Conservation (phyloP, 1,140 invertebrate species). For the Colletes gigas region DNA sequence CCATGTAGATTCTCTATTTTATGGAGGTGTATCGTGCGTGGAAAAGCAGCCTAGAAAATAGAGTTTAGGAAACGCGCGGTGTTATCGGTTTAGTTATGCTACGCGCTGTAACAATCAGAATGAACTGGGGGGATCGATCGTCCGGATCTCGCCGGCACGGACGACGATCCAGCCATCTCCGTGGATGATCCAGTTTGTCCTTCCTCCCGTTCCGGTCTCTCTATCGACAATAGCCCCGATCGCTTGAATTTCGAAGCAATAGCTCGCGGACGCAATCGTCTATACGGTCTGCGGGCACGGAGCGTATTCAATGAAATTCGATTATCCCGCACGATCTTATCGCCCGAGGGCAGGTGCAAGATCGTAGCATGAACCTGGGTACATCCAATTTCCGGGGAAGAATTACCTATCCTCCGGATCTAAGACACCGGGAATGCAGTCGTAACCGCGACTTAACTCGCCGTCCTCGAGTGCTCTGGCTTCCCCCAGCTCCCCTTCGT, state of each 20-base stretch:
- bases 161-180: slow-evolving; percentile 21
- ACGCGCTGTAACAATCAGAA: slow-evolving; percentile 17
- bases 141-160: background rate
- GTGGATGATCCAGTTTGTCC: slow-evolving; percentile 47
- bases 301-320: slow-evolving; percentile 67
- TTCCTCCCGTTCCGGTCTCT: slow-evolving; percentile 26
- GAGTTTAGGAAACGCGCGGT: too few species aligned
- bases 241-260: slow-evolving; percentile 56
- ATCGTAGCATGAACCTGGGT: slow-evolving; percentile 48
- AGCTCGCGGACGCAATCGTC: slow-evolving; percentile 56
- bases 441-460: slow-evolving; percentile 70
- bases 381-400: slow-evolving; percentile 73
- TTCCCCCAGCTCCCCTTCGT: background rate
- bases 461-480: slow-evolving; percentile 23
- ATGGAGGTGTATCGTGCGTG: too few species aligned
- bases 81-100: background rate
- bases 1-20: too few species aligned
- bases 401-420: slow-evolving; percentile 64
- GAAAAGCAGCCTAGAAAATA: too few species aligned
- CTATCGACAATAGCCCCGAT: slow-evolving; percentile 44
- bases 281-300: slow-evolving; percentile 42
- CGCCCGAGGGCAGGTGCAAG: slow-evolving; percentile 53
- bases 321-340: slow-evolving; percentile 65
- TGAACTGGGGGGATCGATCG: slow-evolving; percentile 20
- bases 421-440: slow-evolving; percentile 56